phyloP scores from a whole-genome alignment of 1,140 invertebrate species.

The Acromyrmex charruanus region DNA sequence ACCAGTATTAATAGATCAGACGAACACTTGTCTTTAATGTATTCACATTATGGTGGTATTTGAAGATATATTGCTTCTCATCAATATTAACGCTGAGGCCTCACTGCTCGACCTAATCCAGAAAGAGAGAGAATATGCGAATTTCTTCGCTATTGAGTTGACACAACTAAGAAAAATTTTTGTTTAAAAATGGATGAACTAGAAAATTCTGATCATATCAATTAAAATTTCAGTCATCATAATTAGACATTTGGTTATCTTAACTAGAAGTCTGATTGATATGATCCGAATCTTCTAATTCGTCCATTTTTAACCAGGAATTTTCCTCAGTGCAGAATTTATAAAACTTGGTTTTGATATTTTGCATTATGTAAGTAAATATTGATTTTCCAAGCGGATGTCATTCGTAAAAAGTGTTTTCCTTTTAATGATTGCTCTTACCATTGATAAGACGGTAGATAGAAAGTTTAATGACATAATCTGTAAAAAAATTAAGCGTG shows the following conservation, averaged over 20 bases:
- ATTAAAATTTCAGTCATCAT: too few relatives aligned
- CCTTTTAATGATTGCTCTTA: not conserved
- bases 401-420: not conserved
- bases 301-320: too few relatives aligned
- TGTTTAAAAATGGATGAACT: too few relatives aligned
- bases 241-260: too few relatives aligned
- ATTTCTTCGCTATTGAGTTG: constrained; percentile 7
- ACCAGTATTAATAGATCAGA: constrained; percentile 6
- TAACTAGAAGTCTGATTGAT: too few relatives aligned
- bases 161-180: too few relatives aligned
- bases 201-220: too few relatives aligned
- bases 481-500: constrained; percentile 1
- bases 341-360: not conserved
- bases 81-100: constrained; percentile 26
- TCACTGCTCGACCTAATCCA: constrained; percentile 1
- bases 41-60: not conserved
- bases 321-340: not conserved
- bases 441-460: not conserved
- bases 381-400: not conserved
- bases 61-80: not conserved
- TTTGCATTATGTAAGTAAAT: constrained; percentile 28
- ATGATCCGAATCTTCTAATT: too few relatives aligned
- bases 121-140: not conserved
- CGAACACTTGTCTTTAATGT: not conserved
- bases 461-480: constrained; percentile 25